A percentile compares a stretch with the other conserved stretches of the same genome.
phyloP scores from a whole-genome alignment of 2,113 vertebrate genomes.

The Pterocles gutturalis region DNA sequence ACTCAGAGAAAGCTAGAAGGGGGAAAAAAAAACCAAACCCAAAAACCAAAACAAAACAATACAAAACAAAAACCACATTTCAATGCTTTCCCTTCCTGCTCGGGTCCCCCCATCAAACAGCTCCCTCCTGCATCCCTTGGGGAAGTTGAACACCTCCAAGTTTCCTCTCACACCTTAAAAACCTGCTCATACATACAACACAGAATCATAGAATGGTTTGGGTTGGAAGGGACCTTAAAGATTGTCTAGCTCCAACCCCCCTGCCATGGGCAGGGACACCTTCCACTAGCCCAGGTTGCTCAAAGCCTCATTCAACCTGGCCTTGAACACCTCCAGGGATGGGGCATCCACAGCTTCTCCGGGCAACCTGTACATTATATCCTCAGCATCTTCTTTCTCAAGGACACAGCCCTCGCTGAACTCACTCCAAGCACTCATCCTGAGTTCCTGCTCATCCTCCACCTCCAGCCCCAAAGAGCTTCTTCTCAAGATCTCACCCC shows the following conservation, averaged over 20 bases:
- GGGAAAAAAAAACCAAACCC: neutral
- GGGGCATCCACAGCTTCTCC: too few relatives aligned
- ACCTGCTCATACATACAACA: neutral
- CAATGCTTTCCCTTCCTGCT: neutral
- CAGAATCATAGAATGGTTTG: too few relatives aligned
- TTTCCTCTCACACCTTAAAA: neutral
- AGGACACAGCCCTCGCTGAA: neutral
- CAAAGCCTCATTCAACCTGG: too few relatives aligned
- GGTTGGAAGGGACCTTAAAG: too few relatives aligned
- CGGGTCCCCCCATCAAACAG: accelerated
- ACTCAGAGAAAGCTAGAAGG: neutral
- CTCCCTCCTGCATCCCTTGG: neutral
- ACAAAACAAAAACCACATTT: neutral
- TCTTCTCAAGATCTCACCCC: neutral
- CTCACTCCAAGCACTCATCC: neutral
- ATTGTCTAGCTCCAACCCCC: too few relatives aligned
- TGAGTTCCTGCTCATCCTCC: neutral
- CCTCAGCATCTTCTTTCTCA: neutral
- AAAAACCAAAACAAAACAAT: neutral
- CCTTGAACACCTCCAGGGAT: too few relatives aligned
- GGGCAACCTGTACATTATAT: neutral
- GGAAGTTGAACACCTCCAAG: neutral
- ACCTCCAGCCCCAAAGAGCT: neutral
- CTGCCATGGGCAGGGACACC: too few relatives aligned
- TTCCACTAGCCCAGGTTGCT: too few relatives aligned